phyloP scores from a whole-genome alignment of 2,797 vertebrate genomes.

The Sciurus vulgaris region DNA sequence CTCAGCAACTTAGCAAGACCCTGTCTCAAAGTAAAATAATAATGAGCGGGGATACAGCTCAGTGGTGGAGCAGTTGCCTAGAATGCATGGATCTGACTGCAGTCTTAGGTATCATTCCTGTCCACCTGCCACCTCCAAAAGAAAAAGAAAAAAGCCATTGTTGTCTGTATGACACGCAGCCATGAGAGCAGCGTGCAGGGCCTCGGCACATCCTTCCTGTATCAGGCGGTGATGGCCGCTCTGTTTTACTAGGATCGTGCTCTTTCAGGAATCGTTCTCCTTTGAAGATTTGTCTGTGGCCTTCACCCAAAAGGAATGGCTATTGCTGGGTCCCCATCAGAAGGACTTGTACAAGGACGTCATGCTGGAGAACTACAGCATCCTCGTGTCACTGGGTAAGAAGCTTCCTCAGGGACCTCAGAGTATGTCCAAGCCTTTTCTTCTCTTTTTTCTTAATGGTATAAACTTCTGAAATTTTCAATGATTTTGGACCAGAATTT shows the following conservation, averaged over 20 bases:
- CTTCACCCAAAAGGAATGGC: slow-evolving; percentile 80
- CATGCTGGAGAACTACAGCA: slow-evolving; percentile 81
- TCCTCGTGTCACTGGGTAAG: slow-evolving; percentile 73
- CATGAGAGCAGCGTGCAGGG: neutral
- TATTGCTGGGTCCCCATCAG: slow-evolving; percentile 68
- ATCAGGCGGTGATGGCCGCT: neutral
- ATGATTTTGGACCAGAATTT: neutral
- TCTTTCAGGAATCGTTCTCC: slow-evolving; percentile 56
- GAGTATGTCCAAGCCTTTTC: neutral
- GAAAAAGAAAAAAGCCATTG: too few species aligned
- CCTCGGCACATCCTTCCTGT: neutral
- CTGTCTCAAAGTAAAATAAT: too few species aligned
- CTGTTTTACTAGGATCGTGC: neutral
- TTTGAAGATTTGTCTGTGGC: slow-evolving; percentile 80
- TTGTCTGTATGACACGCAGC: rapidly evolving
- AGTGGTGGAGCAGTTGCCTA: too few species aligned
- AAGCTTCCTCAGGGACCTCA: neutral
- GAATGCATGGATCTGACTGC: too few species aligned
- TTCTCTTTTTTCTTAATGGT: neutral
- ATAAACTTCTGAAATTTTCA: neutral
- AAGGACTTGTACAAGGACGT: slow-evolving; percentile 77
- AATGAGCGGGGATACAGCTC: too few species aligned
- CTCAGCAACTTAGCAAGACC: too few species aligned
- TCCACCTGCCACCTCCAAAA: too few species aligned
- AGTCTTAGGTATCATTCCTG: too few species aligned